Percentiles rank a stretch among this genome's conserved stretches.
Evolutionary conservation across 2,888 invertebrate species (phyloP).

Genomic region (Hypena proboscidalis): DNA sequence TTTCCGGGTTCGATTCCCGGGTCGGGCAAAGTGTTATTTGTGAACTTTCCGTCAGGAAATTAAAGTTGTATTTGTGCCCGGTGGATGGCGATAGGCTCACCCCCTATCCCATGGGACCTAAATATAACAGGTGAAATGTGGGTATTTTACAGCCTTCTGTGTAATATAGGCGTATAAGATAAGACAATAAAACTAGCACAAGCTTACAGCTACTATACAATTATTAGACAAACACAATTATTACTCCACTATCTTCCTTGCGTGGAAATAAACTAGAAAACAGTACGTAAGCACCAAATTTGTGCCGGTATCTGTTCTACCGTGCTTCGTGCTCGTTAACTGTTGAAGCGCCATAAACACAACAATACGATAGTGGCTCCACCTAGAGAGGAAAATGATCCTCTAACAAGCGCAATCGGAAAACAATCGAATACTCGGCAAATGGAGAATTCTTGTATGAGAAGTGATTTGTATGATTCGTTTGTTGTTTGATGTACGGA

Average conservation of each 20-base stretch:
- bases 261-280: slow-evolving; percentile 21
- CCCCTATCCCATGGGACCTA: too few relatives aligned
- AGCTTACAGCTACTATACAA: too few relatives aligned
- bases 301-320: slow-evolving; percentile 25
- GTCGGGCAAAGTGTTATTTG: too few relatives aligned
- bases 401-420: slow-evolving; percentile 53
- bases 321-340: slow-evolving; percentile 39
- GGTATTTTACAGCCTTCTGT: too few relatives aligned
- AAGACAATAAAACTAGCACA: too few relatives aligned
- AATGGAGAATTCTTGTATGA: slow-evolving; percentile 30
- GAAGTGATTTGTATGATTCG: slow-evolving; percentile 1
- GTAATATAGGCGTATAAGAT: too few relatives aligned
- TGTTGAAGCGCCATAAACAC: slow-evolving; percentile 27
- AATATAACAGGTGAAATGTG: too few relatives aligned
- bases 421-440: slow-evolving; percentile 43
- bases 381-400: slow-evolving; percentile 30
- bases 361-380: slow-evolving; percentile 26
- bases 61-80: too few relatives aligned
- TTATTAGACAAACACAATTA: not conserved
- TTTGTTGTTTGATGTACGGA: too few relatives aligned
- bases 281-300: slow-evolving; percentile 35
- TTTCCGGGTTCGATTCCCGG: too few relatives aligned
- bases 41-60: too few relatives aligned
- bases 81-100: too few relatives aligned
- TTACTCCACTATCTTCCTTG: not conserved